Evolutionary conservation across 2,888 invertebrate genomes (phyloP).

Genomic region (Phragmatobia fuliginosa): DNA sequence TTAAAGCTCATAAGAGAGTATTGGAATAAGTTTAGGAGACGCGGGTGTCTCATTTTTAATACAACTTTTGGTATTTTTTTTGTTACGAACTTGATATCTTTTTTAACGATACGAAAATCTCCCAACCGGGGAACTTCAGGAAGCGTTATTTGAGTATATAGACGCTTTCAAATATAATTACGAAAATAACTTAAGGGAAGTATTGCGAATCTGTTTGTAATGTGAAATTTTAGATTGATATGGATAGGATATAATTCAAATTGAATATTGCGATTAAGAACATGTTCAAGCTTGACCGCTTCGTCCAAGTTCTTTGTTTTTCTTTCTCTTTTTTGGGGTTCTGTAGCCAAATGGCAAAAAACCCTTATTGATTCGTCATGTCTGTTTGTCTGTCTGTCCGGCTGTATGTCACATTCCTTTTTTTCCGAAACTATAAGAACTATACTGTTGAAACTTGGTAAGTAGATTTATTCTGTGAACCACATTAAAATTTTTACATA

Average conservation of each 20-base stretch:
- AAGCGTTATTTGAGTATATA: neutral
- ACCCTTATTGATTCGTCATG: no score
- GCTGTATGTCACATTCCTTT: no score
- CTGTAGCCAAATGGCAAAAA: no score
- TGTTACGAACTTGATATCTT: neutral
- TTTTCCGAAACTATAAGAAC: no score
- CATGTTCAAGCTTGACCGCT: no score
- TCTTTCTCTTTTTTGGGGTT: no score
- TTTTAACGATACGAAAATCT: neutral
- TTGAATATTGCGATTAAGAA: no score
- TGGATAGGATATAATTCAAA: neutral
- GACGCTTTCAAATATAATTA: neutral
- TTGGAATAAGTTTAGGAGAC: neutral
- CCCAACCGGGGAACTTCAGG: neutral
- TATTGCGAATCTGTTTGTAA: neutral
- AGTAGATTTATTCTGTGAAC: no score
- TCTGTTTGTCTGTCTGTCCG: no score
- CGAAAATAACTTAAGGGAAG: neutral
- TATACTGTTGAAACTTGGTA: no score
- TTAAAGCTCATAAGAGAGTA: neutral
- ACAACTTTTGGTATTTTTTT: neutral
- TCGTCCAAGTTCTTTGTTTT: no score
- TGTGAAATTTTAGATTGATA: neutral
- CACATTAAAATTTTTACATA: no score
- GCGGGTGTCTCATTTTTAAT: neutral